Evolutionary conservation across 2,113 vertebrate genomes (phyloP).

Genomic region (Periophthalmus modestus): DNA sequence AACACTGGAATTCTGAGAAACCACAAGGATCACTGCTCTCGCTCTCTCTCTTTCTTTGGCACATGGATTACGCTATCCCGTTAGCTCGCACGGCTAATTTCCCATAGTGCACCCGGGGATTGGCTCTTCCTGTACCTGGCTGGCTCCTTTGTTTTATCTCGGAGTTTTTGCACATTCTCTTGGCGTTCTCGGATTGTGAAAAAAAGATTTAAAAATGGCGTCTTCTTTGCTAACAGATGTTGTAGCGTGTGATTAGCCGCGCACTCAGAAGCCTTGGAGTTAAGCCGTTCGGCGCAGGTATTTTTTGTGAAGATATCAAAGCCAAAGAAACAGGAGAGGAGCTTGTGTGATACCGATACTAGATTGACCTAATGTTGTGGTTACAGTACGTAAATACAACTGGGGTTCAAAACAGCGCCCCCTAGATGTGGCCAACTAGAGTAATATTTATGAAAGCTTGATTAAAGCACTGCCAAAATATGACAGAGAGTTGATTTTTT

Average conservation of each 20-base stretch:
- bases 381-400: not conserved
- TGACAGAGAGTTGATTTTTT: no score
- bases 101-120: not conserved
- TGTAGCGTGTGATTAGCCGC: not conserved
- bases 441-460: no score
- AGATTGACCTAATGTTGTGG: not conserved
- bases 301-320: constrained; percentile 1
- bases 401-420: no score
- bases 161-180: not conserved
- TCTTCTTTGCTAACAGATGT: not conserved
- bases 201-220: not conserved
- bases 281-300: not conserved
- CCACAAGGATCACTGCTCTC: not conserved
- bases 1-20: not conserved
- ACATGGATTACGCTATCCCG: not conserved
- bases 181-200: not conserved
- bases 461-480: no score
- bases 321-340: not conserved
- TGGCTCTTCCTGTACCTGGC: constrained; percentile 2
- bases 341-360: not conserved
- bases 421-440: no score
- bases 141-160: not conserved
- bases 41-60: not conserved
- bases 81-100: not conserved
- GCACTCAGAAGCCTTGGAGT: not conserved